These are phyloP conservation scores for Rhinolophus ferrumequinum DNA, from an alignment of 2,113 vertebrate genomes.

Conservation along the genomic window DNA sequence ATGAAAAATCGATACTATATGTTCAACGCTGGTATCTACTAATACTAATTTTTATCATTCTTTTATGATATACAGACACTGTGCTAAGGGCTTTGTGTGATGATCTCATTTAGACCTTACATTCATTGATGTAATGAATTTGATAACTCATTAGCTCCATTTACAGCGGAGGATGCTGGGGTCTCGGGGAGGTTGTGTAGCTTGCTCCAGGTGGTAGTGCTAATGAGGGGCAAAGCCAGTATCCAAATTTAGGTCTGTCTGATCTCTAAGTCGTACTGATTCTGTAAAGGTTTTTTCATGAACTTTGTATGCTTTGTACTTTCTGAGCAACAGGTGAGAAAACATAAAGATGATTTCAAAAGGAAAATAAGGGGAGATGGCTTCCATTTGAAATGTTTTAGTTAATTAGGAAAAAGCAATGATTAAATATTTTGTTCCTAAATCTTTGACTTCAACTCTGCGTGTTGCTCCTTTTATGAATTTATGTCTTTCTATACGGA, in stretches of 20 bases:
- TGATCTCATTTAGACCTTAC: neutral
- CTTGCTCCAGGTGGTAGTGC: neutral
- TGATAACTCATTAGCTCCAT: neutral
- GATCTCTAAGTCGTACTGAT: neutral
- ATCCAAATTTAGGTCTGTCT: neutral
- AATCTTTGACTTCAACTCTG: neutral
- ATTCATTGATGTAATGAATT: neutral
- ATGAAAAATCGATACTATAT: neutral
- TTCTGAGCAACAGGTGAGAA: neutral
- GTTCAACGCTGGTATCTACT: neutral
- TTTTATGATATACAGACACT: neutral
- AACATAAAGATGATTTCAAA: slow-evolving; percentile 3
- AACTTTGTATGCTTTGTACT: neutral
- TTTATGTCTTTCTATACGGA: neutral
- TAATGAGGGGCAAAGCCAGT: neutral
- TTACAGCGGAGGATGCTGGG: no score
- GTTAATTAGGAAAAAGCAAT: neutral
- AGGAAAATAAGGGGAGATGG: neutral
- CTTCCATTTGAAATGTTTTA: neutral
- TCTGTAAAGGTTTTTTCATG: neutral
- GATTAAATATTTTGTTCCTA: neutral
- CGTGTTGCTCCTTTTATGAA: neutral
- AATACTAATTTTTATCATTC: neutral
- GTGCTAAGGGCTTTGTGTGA: neutral
- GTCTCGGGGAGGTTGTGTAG: neutral